Evolutionary conservation across 2,888 invertebrate genomes (phyloP), one percentile per base, ranked within the genome.

Genomic region (Drosophila multiciliata): DNA sequence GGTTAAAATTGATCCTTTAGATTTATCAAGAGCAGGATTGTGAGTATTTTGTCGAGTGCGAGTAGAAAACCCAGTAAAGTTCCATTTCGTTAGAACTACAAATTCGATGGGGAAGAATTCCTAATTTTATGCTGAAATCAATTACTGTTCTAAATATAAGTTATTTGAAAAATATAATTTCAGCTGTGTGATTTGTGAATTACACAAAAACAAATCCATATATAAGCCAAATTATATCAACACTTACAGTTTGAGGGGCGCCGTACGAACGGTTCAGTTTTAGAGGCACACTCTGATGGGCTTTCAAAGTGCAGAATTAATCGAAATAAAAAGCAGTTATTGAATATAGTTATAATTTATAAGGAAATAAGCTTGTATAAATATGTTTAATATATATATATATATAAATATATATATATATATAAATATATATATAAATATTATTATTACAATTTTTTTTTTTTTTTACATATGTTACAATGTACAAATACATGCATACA

Each of bases 401-500:
- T 26, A 26, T 26, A 26, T 26, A 26, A 12, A 35, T 35, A 35
- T 33, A 33, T 4, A 40, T 12, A 42, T 45, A 42, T 5, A 42
- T 53, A 20, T 60, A n/a, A 12, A 35, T 35, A 35, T 33, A 33
- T 4, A 40, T 12, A 42, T 45, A 42, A 9, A 42, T 53, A 20
- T 60, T n/a, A 17, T 53, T 15, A 1, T 57, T 32, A 26, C 5
- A 5, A 26, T 36, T 15, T 1, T 57, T 32, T 9, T 40, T 40
- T 54, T 61, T 63, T 61, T 70, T 73, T 78, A 68, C 69, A 75
- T 78, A 82, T 73, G 72, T 67, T 73, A 76, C 73, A 80, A 72
- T 58, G 71, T 67, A 69, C 57, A 57, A 57, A 42, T 15, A 40
- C 70, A 75, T 66, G 50, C 78, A 71, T 54, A 69, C 60, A 75